phyloP scores from a whole-genome alignment of 2,113 vertebrate species.

The Lampris megalopsis region DNA sequence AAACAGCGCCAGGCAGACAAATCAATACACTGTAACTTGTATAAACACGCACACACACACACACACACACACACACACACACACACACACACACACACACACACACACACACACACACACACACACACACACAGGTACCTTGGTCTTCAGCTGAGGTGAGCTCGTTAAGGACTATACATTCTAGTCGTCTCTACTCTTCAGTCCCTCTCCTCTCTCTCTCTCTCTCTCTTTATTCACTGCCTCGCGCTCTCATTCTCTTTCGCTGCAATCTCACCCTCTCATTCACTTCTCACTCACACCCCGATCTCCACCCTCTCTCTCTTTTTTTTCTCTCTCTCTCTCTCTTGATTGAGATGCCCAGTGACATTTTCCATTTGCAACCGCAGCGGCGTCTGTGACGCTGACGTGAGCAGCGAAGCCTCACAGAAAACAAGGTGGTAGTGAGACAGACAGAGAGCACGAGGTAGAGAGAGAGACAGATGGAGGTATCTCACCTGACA shows the following conservation, averaged over 20 bases:
- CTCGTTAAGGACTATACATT: slow-evolving; percentile 36
- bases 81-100: no score
- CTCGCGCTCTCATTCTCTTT: slow-evolving; percentile 15
- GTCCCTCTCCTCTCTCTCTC: slow-evolving; percentile 9
- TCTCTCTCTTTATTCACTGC: slow-evolving; percentile 15
- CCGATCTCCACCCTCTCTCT: slow-evolving; percentile 31
- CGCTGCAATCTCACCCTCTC: neutral
- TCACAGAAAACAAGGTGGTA: slow-evolving; percentile 25
- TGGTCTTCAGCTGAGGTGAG: neutral
- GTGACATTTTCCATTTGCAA: slow-evolving; percentile 71
- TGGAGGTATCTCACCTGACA: neutral
- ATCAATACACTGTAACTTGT: neutral
- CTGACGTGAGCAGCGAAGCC: slow-evolving; percentile 64
- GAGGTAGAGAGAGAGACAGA: slow-evolving; percentile 26
- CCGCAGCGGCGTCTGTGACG: slow-evolving; percentile 55
- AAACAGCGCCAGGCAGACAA: neutral
- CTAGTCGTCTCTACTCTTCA: slow-evolving; percentile 13
- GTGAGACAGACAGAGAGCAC: slow-evolving; percentile 27
- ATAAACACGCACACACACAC: neutral
- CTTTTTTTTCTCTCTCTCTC: slow-evolving; percentile 22
- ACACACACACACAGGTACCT: no score
- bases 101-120: no score
- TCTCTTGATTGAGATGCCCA: slow-evolving; percentile 64
- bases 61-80: no score
- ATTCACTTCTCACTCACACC: neutral